Conservation (phyloP, 2,113 vertebrate genomes). For the Forbesichthys agassizii region DNA sequence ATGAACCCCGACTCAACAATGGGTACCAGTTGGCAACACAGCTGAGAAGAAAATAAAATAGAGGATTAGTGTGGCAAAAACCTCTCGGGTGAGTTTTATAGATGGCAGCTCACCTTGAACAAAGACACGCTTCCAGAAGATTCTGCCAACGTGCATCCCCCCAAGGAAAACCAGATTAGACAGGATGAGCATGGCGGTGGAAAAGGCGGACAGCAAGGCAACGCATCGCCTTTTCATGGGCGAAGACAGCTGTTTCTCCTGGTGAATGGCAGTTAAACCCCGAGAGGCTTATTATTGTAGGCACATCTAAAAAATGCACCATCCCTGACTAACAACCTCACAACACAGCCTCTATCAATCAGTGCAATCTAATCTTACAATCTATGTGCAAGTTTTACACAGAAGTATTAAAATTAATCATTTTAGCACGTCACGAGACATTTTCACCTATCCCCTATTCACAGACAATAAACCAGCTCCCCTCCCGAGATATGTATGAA, state of each 20-base stretch:
- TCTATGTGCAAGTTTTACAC: no score
- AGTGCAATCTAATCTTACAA: no score
- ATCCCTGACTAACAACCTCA: no score
- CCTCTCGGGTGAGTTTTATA: constrained; percentile 6
- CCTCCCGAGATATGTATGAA: no score
- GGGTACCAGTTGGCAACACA: constrained; percentile 5
- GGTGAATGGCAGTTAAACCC: constrained; percentile 35
- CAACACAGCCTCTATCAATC: no score
- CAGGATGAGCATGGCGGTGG: constrained; percentile 91
- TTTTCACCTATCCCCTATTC: no score
- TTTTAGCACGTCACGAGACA: no score
- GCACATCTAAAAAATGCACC: not conserved
- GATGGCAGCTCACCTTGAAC: constrained; percentile 80
- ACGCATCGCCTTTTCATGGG: constrained; percentile 80
- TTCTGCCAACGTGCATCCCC: constrained; percentile 86
- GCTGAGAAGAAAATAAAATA: constrained; percentile 22
- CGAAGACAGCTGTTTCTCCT: constrained; percentile 82
- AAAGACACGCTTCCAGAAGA: constrained; percentile 93
- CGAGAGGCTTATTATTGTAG: constrained; percentile 16
- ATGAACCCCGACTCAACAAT: not conserved
- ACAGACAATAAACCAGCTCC: no score
- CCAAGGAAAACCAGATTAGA: constrained; percentile 97
- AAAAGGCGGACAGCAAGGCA: constrained; percentile 86
- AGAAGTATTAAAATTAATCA: no score
- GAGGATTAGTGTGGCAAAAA: not conserved